These are phyloP conservation scores for Phortica okadai DNA, from an alignment of 2,888 invertebrate genomes.

Conservation along the genomic window DNA sequence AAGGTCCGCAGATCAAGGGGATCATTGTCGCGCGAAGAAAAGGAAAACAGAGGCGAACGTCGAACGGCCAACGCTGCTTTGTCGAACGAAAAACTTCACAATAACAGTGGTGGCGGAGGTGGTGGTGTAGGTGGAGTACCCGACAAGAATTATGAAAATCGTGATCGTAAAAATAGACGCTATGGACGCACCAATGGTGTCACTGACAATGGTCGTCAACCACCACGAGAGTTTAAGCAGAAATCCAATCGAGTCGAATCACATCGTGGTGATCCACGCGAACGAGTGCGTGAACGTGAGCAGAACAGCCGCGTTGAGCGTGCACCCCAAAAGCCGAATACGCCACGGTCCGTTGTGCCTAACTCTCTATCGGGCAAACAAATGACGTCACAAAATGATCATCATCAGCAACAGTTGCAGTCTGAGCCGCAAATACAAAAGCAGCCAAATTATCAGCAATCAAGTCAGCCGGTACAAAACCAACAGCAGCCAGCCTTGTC, in stretches of 20 bases:
- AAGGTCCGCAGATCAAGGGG: conserved; percentile 57
- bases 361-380: conserved; percentile 44
- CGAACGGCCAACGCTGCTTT: conserved; percentile 41
- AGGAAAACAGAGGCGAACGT: conserved; percentile 72
- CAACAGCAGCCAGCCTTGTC: conserved; percentile 45
- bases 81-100: conserved; percentile 30
- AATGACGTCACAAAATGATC: conserved; percentile 48
- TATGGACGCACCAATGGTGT: conserved; percentile 51
- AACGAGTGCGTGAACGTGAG: conserved; percentile 41
- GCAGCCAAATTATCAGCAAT: conserved; percentile 41
- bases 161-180: conserved; percentile 54
- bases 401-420: conserved; percentile 46
- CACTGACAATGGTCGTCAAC: conserved; percentile 57
- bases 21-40: conserved; percentile 69
- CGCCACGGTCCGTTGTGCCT: conserved; percentile 45
- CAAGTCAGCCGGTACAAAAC: conserved; percentile 38
- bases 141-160: conserved; percentile 34
- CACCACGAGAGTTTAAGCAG: conserved; percentile 74
- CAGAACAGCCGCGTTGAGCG: conserved; percentile 50
- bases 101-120: conserved; percentile 23
- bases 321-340: conserved; percentile 46
- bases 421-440: conserved; percentile 31
- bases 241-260: conserved; percentile 54
- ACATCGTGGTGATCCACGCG: conserved; percentile 44
- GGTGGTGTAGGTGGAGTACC: conserved; percentile 25